Base-by-base conservation (phyloP, 2,888 invertebrate species). In the Heliconius aoede region DNA sequence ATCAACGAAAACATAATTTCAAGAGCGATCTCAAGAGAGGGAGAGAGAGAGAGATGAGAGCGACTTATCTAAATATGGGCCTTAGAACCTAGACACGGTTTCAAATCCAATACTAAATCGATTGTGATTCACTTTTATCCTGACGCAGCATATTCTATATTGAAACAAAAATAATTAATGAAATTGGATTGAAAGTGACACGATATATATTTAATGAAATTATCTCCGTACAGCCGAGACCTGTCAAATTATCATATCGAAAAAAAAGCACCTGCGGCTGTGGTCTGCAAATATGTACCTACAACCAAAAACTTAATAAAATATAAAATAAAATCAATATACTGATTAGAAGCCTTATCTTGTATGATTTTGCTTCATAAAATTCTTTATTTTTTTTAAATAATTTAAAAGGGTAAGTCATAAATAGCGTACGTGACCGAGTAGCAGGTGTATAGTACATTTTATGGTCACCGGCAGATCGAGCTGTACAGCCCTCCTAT, bases 401-500 rank as follows among this genome's bases (percentile, higher is more conserved):
- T 64, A 36, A n/a, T 13, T 64, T 64, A 36, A 51, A 46, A 67
- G 3, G 51, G 46, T 46, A 46, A 68, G 46, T 18, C 28, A 68
- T 68, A 69, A 51, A 69, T n/a, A 30, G 30, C 11, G 4, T 13
- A 46, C 46, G 30, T 30, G 51, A 69, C 30, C 68, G 28, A 30
- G 51, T 30, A 69, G 51, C 76, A 76, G 71, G 72, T 76, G 76
- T 72, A 51, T 24, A 28, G 7, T 69, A 72, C 36, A 24, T 73
- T 69, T 75, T 75, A 77, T 76, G 72, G 75, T 73, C 64, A 76
- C 77, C 77, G 51, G 75, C 58, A 18, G 73, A 76, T 68, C 64
- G 46, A 72, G 73, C 58, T 61, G 65, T 65, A 73, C 76, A 72
- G 72, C 62, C 74, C 64, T 67, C 65, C 61, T 76, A 69, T 76